phyloP scores from a whole-genome alignment of 2,797 vertebrate genomes.

The Hydrophis major region DNA sequence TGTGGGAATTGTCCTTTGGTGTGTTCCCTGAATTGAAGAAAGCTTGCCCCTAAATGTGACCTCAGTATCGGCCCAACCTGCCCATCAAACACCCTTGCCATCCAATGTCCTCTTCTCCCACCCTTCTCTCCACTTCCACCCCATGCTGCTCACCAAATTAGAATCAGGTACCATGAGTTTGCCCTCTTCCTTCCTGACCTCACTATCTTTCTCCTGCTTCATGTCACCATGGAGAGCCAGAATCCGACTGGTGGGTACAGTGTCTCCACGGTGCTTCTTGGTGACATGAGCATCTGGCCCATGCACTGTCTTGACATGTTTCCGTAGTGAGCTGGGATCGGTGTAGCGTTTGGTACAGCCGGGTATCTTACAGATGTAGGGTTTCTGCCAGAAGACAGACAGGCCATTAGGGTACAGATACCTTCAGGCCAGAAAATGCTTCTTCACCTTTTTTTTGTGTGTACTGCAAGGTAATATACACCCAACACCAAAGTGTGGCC shows the following conservation, averaged over 20 bases:
- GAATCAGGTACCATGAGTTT: conserved; percentile 86
- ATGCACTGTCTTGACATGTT: conserved; percentile 96
- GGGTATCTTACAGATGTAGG: conserved; percentile 94
- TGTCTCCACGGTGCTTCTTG: conserved; percentile 92
- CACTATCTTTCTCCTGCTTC: conserved; percentile 83
- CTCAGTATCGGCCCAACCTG: no score
- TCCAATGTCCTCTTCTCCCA: no score
- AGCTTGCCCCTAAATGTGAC: neutral
- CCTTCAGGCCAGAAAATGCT: accelerated
- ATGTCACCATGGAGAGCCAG: conserved; percentile 74
- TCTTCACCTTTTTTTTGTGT: neutral
- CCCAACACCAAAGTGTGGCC: neutral
- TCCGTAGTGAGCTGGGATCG: conserved; percentile 93
- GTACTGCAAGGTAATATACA: neutral
- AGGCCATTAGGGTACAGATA: accelerated
- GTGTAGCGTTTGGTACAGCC: conserved; percentile 98
- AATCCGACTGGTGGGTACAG: conserved; percentile 69
- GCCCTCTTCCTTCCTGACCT: conserved; percentile 82
- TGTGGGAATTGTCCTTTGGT: neutral
- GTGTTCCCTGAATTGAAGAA: neutral
- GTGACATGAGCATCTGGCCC: conserved; percentile 97
- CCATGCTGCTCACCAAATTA: conserved; percentile 74
- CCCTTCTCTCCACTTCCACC: neutral
- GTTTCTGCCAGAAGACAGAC: conserved; percentile 77
- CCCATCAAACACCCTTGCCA: neutral